Percentiles rank a stretch among this genome's conserved stretches.
These are phyloP conservation scores for Ceraclea dissimilis DNA, from an alignment of 2,888 invertebrate species.

Conservation along the genomic window DNA sequence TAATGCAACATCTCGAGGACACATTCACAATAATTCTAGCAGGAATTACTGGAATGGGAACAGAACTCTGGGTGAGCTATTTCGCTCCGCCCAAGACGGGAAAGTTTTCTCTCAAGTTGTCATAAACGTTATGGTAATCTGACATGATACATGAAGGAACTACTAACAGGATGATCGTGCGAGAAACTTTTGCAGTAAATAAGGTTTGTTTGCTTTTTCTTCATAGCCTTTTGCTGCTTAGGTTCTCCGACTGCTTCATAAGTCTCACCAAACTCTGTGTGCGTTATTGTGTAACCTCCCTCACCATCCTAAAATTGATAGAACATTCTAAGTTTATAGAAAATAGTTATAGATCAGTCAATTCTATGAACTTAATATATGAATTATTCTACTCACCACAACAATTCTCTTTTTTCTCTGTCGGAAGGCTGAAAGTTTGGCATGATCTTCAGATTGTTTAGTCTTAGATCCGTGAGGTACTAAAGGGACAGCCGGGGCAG, in stretches of 20 bases:
- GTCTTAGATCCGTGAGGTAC: slow-evolving; percentile 8
- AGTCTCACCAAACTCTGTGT: slow-evolving; percentile 52
- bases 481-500: slow-evolving; percentile 6
- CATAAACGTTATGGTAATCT: too few species aligned
- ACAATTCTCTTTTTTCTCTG: slow-evolving; percentile 47
- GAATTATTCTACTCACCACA: slow-evolving; percentile 34
- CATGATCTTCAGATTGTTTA: slow-evolving; percentile 26
- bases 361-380: neutral
- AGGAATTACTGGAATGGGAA: too few species aligned
- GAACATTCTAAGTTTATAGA: too few species aligned
- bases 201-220: slow-evolving; percentile 47
- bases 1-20: too few species aligned
- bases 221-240: slow-evolving; percentile 35
- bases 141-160: too few species aligned
- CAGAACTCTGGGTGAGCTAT: too few species aligned
- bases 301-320: slow-evolving; percentile 50
- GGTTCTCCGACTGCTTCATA: slow-evolving; percentile 40
- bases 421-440: slow-evolving; percentile 42
- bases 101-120: too few species aligned
- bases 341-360: slow-evolving; percentile 4
- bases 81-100: too few species aligned
- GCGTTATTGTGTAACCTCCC: slow-evolving; percentile 58
- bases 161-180: slow-evolving; percentile 48
- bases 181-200: slow-evolving; percentile 54
- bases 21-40: too few species aligned